These are phyloP conservation scores for Prietella phreatophila DNA, from an alignment of 2,113 vertebrate genomes.

Conservation along the genomic window DNA sequence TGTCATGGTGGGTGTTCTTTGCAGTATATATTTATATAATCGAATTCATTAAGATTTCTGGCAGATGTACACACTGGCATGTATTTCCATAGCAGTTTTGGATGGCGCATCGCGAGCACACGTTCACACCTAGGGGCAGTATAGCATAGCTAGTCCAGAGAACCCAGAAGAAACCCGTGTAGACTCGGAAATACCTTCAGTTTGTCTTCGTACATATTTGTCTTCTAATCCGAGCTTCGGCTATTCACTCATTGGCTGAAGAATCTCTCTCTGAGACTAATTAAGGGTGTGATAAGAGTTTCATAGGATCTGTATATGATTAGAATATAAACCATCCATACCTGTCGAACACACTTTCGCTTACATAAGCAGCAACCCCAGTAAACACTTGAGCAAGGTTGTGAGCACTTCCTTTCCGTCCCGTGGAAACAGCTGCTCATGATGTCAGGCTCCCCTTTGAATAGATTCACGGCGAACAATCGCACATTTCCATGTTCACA, in stretches of 20 bases:
- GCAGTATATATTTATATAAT: not conserved
- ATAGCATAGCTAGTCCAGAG: not conserved
- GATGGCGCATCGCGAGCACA: no score
- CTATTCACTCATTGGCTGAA: not conserved
- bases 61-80: not conserved
- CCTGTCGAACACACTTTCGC: not conserved
- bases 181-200: not conserved
- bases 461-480: constrained; percentile 54
- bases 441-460: constrained; percentile 38
- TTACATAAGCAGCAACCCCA: not conserved
- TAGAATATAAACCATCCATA: not conserved
- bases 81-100: no score
- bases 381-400: not conserved
- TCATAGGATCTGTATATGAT: not conserved
- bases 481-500: constrained; percentile 60
- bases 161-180: not conserved
- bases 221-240: not conserved
- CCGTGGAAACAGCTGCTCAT: constrained; percentile 42
- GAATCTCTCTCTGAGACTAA: not conserved
- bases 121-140: not conserved
- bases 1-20: not conserved
- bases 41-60: not conserved
- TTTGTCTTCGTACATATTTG: not conserved
- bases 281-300: not conserved
- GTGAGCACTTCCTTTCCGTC: not conserved